These are phyloP conservation scores for Amiota minor DNA, from an alignment of 2,888 invertebrate species.

Conservation along the genomic window DNA sequence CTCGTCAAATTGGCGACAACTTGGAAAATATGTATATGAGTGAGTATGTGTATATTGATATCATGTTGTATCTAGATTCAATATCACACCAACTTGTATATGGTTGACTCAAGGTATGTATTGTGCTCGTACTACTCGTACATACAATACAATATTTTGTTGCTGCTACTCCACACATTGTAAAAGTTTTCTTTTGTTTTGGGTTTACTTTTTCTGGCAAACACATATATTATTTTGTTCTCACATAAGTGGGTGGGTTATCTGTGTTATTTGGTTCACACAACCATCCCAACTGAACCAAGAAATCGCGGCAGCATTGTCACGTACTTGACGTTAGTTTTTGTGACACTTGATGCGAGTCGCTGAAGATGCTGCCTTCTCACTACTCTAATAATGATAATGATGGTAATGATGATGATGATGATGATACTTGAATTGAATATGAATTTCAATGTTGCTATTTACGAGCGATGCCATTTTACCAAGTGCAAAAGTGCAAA, in stretches of 20 bases:
- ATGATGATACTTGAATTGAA: slow-evolving; percentile 26
- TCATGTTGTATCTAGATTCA: not conserved
- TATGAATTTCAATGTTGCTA: slow-evolving; percentile 30
- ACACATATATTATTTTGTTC: not conserved
- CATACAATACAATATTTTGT: not conserved
- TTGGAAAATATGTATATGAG: slow-evolving; percentile 12
- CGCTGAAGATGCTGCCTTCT: not conserved
- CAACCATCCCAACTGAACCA: not conserved
- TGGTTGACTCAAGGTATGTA: too few relatives aligned
- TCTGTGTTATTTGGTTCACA: not conserved
- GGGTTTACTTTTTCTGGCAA: not conserved
- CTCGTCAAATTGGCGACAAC: slow-evolving; percentile 6
- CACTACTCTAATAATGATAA: not conserved
- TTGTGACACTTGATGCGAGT: slow-evolving; percentile 8
- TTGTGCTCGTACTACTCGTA: too few relatives aligned
- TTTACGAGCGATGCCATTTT: slow-evolving; percentile 24
- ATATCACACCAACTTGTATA: not conserved
- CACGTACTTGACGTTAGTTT: slow-evolving; percentile 50
- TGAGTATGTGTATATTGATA: not conserved
- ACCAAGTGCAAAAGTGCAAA: slow-evolving; percentile 26
- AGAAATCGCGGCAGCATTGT: slow-evolving; percentile 49
- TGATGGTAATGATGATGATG: not conserved
- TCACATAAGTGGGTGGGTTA: not conserved
- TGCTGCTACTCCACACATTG: not conserved
- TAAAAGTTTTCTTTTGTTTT: slow-evolving; percentile 36